Evolutionary conservation across 2,113 vertebrate species (phyloP).

Genomic region (Chinchilla lanigera): DNA sequence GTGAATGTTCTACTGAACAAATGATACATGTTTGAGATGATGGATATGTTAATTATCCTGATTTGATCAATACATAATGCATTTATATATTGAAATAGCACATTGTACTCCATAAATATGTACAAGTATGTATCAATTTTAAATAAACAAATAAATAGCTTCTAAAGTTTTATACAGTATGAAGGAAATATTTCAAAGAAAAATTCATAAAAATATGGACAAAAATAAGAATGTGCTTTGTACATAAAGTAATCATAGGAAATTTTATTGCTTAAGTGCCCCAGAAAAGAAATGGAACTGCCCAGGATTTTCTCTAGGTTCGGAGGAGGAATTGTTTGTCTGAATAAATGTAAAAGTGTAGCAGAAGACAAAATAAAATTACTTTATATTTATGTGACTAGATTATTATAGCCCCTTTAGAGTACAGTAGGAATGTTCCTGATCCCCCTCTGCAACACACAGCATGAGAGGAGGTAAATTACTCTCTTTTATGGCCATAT

Average conservation of each 20-base stretch:
- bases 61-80: not conserved
- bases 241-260: not conserved
- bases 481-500: conserved; percentile 15
- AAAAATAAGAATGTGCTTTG: conserved; percentile 8
- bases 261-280: conserved; percentile 30
- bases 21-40: not conserved
- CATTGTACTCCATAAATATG: not conserved
- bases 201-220: not conserved
- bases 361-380: conserved; percentile 10
- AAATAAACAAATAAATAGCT: not conserved
- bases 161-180: not conserved
- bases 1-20: not conserved
- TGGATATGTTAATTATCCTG: not conserved
- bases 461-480: not conserved
- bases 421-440: not conserved
- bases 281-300: not conserved
- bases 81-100: not conserved
- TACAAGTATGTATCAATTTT: not conserved
- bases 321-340: not conserved
- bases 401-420: not conserved
- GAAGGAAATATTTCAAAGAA: not conserved
- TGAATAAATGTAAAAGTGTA: conserved; percentile 47
- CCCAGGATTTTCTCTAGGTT: not conserved
- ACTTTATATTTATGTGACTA: not conserved
- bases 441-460: not conserved